Base-by-base conservation (phyloP, 1,140 invertebrate species). In the Anoplolepis gracilipes region DNA sequence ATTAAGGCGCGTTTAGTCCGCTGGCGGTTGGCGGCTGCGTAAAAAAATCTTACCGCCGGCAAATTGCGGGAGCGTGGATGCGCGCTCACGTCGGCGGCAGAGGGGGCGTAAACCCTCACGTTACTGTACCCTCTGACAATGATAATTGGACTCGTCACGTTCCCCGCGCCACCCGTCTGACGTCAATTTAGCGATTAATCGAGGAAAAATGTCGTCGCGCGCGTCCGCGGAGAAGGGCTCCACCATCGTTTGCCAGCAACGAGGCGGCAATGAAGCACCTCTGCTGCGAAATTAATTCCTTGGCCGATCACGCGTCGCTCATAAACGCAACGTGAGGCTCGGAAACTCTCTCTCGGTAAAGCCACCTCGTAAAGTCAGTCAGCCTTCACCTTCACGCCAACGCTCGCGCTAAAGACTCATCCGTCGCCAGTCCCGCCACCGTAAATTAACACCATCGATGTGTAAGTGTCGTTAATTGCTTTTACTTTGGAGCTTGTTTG, bases 111-210 rank as follows among this genome's bases (percentile, higher is more conserved):
- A 39, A 55, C 57, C 39, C 42, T 49, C 76, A 77, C 84, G 87
- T 87, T 89, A 84, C 73, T 76, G n/a, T n/a, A n/a, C n/a, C n/a
- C n/a, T 87, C 87, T 89, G 85, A 85, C 84, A 81, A 85, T 81
- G 76, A 84, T 88, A 90, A 90, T 90, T 87, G 87, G 72, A 78
- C 85, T 88, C 75, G 84, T 88, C 88, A 65, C 87, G 64, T 85
- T 22, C 73, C 42, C 70, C 77, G 86, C 77, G 69, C 75, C 72
- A 73, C 46, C 10, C 79, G 57, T 13, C 5, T 19, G 49, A 64
- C 73, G 81, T 87, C 73, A 87, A 87, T 87, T 88, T 73, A 85
- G 69, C 75, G 87, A 87, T 85, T 85, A 85, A 88, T 85, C 61
- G 82, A 64, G 65, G 46, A 69, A 87, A 85, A 75, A 88, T 69